Evolutionary conservation across 2,797 vertebrate species (phyloP), one percentile per base, ranked within the genome.

Genomic region (Iguana delicatissima): DNA sequence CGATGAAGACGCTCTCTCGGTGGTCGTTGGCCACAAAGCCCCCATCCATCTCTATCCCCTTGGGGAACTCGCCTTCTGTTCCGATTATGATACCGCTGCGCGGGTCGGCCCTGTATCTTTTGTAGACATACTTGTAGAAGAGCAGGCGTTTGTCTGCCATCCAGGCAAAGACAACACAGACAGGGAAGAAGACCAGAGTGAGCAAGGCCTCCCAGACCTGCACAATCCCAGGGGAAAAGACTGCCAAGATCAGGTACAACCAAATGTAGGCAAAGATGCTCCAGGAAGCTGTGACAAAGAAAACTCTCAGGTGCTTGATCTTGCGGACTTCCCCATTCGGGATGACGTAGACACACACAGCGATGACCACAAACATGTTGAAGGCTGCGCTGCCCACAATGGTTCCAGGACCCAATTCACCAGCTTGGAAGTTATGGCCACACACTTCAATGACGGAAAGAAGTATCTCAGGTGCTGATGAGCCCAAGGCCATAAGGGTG

Each of bases 281-380:
- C 99, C 98, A 99, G 2, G 98, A 98, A 52, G 98, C 98, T 0
- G 99, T 99, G 93, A 99, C 98, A 2, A 99, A 99, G 97, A 99
- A 99, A 85, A 99, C 99, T 0, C 99, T 93, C 87, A 99, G 96
- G 96, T 99, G 99, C 85, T 99, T 99, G 97, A 99, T 99, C 93
- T 98, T 98, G 18, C 99, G 98, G 90, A 97, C 95, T 95, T 99
- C 98, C 0, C 98, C 99, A 0, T 97, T 97, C 0, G 99, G 99
- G 90, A 99, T 98, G 87, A 99, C 98, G 26, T 98, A 98, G 46
- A 99, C 97, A 42, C 99, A 99, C 3, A 99, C 94, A 0, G 98
- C 99, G 0, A 99, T 98, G 90, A 99, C 99, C 92, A 99, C 98
- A 8, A 99, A 98, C 99, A 99, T 99, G 95, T 99, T 99, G 97